Evolutionary conservation across 1,140 invertebrate genomes (phyloP).

Genomic region (Platorchestia sp.): DNA sequence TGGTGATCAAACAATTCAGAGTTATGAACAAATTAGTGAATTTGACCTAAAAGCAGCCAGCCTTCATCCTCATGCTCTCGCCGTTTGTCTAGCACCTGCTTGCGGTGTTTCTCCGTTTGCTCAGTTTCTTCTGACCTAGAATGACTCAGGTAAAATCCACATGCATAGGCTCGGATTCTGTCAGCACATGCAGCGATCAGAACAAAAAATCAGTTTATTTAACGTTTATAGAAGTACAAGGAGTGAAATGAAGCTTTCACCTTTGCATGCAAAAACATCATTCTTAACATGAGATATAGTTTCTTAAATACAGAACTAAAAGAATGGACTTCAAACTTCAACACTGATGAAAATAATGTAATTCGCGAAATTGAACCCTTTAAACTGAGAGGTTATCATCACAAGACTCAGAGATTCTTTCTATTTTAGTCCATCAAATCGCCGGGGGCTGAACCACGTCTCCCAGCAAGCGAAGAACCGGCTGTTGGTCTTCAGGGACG

Average conservation of each 20-base stretch:
- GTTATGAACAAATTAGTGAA: not conserved
- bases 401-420: not conserved
- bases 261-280: not conserved
- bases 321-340: not conserved
- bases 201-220: not conserved
- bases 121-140: not conserved
- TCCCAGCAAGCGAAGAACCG: no score
- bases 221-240: not conserved
- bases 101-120: not conserved
- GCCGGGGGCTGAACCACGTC: not conserved
- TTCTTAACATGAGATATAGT: not conserved
- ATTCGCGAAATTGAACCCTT: not conserved
- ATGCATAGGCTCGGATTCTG: not conserved
- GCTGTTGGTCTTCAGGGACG: not conserved
- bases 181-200: not conserved
- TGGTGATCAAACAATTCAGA: not conserved
- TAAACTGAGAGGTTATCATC: not conserved
- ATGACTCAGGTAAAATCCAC: not conserved
- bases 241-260: not conserved
- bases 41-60: not conserved
- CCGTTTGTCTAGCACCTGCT: not conserved
- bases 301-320: not conserved
- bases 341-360: not conserved
- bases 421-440: not conserved
- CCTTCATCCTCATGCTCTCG: not conserved